Evolutionary conservation across 2,888 invertebrate species (phyloP), one percentile per base, ranked within the genome.

Genomic region (Caenorhabditis sinica): DNA sequence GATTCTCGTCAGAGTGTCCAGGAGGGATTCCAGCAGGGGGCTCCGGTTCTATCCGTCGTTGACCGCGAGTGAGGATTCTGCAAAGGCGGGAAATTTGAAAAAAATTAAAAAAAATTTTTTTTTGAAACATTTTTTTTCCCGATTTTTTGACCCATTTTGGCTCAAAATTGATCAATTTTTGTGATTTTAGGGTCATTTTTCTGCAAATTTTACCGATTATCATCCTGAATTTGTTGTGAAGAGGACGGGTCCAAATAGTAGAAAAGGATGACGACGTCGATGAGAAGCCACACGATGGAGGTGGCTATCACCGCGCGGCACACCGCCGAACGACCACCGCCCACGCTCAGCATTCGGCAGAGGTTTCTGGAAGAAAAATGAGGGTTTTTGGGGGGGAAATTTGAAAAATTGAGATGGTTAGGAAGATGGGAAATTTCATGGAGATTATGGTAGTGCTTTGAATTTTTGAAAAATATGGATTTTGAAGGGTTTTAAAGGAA

Each of bases 281-380:
- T 66, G 61, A 93, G 76, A 63, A 92, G 69, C 93, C 93, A 93
- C 56, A 90, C 88, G 17, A 93, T 87, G 45, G 92, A 92, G 25
- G 93, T 93, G 75, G 91, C 87, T 58, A 92, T 86, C 28, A 93
- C 87, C 33, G 93, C 92, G 45, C 90, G 87, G 82, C 91, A 93
- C n/a, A 90, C 90, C 68, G 91, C 91, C 81, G n/a, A n/a, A n/a
- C n/a, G n/a, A n/a, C 86, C 85, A 69, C 74, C 83, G 65, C 79
- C 75, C 5, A 81, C 74, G 40, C 81, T 75, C 73, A 83, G 69
- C 81, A 82, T 66, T 69, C 56, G 58, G 53, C 25, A 23, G 23
- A 28, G 13, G 0, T n/a, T n/a, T 49, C 40, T 40, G 40, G 3
- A 51, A 56, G 28, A 56, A n/a, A n/a, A 33, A 28, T 28, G 4